Evolutionary conservation across 2,113 vertebrate genomes (phyloP), one percentile per base, ranked within the genome.

Genomic region (Semicossyphus pulcher): DNA sequence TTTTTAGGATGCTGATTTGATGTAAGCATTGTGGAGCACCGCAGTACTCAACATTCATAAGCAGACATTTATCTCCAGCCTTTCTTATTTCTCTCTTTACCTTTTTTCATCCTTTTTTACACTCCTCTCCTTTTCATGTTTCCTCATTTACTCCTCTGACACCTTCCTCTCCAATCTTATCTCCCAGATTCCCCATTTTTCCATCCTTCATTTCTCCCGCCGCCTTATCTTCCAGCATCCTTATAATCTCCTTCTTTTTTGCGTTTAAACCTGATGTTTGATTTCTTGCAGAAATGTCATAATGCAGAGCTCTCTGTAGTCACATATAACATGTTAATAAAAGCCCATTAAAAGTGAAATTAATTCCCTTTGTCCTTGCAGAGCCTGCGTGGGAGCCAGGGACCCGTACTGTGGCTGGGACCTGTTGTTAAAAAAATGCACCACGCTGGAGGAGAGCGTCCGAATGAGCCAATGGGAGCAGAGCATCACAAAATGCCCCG

Each of bases 341-440:
- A 81, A 76, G 49, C 39, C 41, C 25, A 47, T 71, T 78, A 65
- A 64, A 80, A 8, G 4, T 29, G 2, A 66, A 64, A 58, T n/a
- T 65, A 34, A 1, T 41, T 64, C 52, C 51, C 20, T 74, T 10
- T 48, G 15, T 57, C 44, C 31, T 74, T 66, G 39, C 92, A 99
- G 97, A 52, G 85, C 96, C 20, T 99, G 97, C 71, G 92, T 96
- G 21, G 96, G 96, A 58, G 97, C 97, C 60, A 95, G 97, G 70
- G 97, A 99, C 88, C 97, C 97, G 0, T 99, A 99, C 51, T 99
- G 97, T 49, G 97, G 97, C 63, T 99, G 97, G 97, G 97, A 99
- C 56, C 56, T 95, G 85, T 90, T 96, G 68, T 91, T 96, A 88
- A 97, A 96, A 93, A 97, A 96, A 59, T 99, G 97, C 67, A 97